phyloP scores from a whole-genome alignment of 2,113 vertebrate genomes.

The Zosterops borbonicus region DNA sequence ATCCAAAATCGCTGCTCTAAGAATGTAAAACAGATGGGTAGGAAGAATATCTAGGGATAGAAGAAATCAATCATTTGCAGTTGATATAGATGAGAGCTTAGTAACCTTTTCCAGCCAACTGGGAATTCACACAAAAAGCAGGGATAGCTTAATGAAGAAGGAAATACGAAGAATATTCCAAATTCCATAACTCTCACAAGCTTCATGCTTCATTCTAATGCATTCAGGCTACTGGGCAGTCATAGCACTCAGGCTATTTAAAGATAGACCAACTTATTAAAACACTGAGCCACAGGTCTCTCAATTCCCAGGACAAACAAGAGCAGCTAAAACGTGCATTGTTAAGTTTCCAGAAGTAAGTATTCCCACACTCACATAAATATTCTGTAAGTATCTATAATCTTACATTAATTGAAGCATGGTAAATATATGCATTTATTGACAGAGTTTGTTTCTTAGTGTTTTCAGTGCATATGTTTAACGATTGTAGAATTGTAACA shows the following conservation, averaged over 20 bases:
- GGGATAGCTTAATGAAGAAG: background rate
- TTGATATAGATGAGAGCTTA: background rate
- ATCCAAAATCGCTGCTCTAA: background rate
- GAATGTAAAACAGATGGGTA: background rate
- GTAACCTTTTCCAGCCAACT: background rate
- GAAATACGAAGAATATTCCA: background rate
- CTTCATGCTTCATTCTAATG: background rate
- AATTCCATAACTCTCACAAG: background rate
- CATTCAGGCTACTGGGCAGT: background rate
- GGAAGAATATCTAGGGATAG: background rate
- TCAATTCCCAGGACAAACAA: background rate
- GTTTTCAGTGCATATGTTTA: background rate
- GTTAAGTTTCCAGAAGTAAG: background rate
- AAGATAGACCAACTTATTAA: background rate
- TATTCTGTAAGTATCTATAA: background rate
- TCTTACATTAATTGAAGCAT: background rate
- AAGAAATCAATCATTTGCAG: background rate
- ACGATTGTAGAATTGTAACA: background rate
- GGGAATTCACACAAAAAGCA: background rate
- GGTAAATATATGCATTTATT: background rate
- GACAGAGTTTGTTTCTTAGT: background rate
- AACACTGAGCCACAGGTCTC: background rate
- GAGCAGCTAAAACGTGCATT: background rate
- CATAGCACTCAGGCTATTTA: background rate
- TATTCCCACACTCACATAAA: background rate